A percentile compares a stretch with the other conserved stretches of the same genome.
Conservation (phyloP, 2,888 invertebrate species). For the Cotesia congregata region DNA sequence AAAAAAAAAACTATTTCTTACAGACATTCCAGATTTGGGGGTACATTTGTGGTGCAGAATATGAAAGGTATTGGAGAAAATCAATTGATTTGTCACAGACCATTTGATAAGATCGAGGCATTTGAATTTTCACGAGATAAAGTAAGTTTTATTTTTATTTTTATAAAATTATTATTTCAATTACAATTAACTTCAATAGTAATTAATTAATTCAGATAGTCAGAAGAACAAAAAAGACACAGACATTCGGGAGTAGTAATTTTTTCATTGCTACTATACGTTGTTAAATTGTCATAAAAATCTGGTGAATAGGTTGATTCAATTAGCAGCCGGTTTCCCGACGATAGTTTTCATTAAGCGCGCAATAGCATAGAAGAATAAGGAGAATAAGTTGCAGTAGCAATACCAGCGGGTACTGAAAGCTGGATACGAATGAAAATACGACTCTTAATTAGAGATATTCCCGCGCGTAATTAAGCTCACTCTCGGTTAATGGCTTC, state of each 20-base stretch:
- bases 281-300: conserved; percentile 23
- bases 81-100: conserved; percentile 90
- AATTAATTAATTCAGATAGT: not conserved
- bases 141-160: conserved; percentile 57
- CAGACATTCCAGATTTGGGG: conserved; percentile 94
- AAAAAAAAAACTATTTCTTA: not conserved
- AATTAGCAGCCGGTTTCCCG: conserved; percentile 53
- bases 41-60: conserved; percentile 92
- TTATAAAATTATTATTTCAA: not conserved
- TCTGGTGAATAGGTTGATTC: conserved; percentile 45
- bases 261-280: not conserved
- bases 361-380: conserved; percentile 32
- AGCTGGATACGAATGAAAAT: conserved; percentile 54
- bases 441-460: conserved; percentile 63
- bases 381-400: not conserved
- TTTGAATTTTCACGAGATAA: conserved; percentile 86
- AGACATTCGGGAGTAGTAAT: not conserved
- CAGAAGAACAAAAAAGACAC: not conserved
- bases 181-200: not conserved
- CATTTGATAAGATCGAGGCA: conserved; percentile 82
- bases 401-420: conserved; percentile 25
- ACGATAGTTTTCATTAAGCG: conserved; percentile 54
- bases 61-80: conserved; percentile 92
- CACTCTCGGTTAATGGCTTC: conserved; percentile 55
- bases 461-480: conserved; percentile 59